phyloP scores from a whole-genome alignment of 2,797 vertebrate species.

The Anas georgica region DNA sequence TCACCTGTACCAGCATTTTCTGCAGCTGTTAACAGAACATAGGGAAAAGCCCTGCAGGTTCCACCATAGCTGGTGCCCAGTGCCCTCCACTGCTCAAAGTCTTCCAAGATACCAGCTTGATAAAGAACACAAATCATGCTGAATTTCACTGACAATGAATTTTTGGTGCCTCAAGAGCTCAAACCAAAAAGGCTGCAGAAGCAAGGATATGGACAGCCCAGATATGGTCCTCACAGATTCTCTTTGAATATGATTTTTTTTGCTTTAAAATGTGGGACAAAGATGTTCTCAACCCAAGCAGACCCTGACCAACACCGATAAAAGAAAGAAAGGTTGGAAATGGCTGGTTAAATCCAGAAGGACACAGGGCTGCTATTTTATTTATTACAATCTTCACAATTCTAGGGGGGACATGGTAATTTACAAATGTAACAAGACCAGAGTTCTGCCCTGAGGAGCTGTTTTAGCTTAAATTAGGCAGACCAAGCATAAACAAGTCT shows the following conservation, averaged over 20 bases:
- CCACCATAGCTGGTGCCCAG: neutral
- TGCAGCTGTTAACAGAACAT: neutral
- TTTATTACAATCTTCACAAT: neutral
- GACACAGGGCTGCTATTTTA: neutral
- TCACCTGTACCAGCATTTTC: neutral
- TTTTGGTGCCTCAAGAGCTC: neutral
- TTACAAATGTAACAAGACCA: conserved; percentile 16
- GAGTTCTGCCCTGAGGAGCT: conserved; percentile 45
- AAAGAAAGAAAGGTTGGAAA: neutral
- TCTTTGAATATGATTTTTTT: neutral
- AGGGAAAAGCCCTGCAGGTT: neutral
- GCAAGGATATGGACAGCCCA: neutral
- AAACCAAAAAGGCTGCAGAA: neutral
- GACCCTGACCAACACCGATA: neutral
- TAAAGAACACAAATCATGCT: neutral
- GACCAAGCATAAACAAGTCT: conserved; percentile 11
- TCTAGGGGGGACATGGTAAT: neutral
- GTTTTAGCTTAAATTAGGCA: conserved; percentile 40
- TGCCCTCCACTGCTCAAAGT: neutral
- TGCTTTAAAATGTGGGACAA: neutral
- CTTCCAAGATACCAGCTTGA: neutral
- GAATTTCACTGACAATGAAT: neutral
- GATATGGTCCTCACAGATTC: neutral
- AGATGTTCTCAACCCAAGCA: neutral
- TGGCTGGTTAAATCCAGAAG: neutral